Evolutionary conservation across 35 echinoderm and acorn worm genomes (phyloP).

Genomic region (Apostichopus japonicus): DNA sequence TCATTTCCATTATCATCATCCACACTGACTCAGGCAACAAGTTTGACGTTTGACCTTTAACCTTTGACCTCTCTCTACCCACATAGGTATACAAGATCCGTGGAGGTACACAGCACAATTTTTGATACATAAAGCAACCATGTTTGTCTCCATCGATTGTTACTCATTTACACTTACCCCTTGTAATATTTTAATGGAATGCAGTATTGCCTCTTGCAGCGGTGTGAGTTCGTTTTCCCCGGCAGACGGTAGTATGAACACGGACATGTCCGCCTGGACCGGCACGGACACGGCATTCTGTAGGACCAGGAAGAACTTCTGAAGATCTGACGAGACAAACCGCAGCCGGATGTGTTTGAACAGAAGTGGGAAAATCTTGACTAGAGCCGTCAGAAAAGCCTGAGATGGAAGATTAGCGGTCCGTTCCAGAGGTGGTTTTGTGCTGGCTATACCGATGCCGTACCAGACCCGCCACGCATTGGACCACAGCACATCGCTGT

Average conservation of each 20-base stretch:
- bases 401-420: slow-evolving; percentile 74
- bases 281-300: slow-evolving; percentile 95
- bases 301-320: slow-evolving; percentile 87
- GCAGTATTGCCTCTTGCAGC: slow-evolving; percentile 82
- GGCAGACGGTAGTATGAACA: slow-evolving; percentile 88
- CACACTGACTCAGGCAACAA: too few relatives aligned
- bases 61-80: neutral
- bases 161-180: slow-evolving; percentile 66
- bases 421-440: slow-evolving; percentile 71
- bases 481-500: slow-evolving; percentile 85
- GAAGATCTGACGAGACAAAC: slow-evolving; percentile 92
- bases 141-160: neutral
- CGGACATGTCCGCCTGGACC: slow-evolving; percentile 90
- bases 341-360: slow-evolving; percentile 83
- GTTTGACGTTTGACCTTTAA: neutral
- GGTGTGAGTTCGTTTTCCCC: slow-evolving; percentile 82
- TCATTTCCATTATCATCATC: too few relatives aligned
- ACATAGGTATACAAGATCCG: neutral
- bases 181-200: slow-evolving; percentile 84
- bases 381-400: slow-evolving; percentile 85
- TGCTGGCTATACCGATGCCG: slow-evolving; percentile 82
- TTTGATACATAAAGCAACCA: neutral
- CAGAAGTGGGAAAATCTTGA: slow-evolving; percentile 94
- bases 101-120: too few relatives aligned
- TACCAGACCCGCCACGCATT: slow-evolving; percentile 97